These are phyloP conservation scores for Eulemur coronatus DNA, from an alignment of 2,797 vertebrate genomes.

Conservation along the genomic window DNA sequence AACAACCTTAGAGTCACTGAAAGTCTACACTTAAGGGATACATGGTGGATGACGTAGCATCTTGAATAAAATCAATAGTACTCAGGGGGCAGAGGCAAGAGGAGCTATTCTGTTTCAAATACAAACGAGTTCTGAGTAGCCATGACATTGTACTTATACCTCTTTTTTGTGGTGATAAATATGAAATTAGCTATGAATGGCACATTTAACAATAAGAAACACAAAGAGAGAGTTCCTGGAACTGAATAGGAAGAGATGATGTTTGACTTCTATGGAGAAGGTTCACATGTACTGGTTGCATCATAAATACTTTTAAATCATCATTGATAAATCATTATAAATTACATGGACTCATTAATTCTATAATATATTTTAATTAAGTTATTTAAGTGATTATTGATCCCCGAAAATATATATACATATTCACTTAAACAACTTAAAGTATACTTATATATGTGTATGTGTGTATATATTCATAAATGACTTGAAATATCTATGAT, in stretches of 20 bases:
- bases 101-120: neutral
- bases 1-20: neutral
- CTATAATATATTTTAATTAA: neutral
- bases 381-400: neutral
- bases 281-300: neutral
- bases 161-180: neutral
- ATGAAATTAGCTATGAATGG: neutral
- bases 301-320: neutral
- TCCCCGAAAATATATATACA: too few relatives aligned
- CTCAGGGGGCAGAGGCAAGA: neutral
- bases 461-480: neutral
- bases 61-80: neutral
- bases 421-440: too few relatives aligned
- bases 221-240: neutral
- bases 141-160: neutral
- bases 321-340: neutral
- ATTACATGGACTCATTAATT: neutral
- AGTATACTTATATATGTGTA: neutral
- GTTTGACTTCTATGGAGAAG: neutral
- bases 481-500: neutral
- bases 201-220: neutral
- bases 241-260: neutral
- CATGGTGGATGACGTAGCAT: neutral
- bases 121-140: neutral
- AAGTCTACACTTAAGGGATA: neutral